Conservation (phyloP, 2,888 invertebrate species). For the Zele albiditarsus region DNA sequence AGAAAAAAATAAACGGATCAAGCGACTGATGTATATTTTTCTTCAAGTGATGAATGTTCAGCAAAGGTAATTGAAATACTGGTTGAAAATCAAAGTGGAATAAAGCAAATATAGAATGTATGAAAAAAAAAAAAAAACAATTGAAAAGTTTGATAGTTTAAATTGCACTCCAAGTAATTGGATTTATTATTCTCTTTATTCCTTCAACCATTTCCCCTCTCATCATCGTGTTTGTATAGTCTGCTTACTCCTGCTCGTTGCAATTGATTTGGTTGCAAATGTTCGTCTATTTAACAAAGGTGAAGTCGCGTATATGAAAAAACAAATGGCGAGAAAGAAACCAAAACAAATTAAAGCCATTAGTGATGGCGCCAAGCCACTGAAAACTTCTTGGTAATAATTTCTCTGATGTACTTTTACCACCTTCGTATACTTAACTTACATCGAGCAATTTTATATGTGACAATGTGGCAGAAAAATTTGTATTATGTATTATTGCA, state of each 20-base stretch:
- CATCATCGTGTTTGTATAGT: neutral
- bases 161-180: neutral
- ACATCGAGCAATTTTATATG: neutral
- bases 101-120: neutral
- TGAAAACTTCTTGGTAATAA: conserved; percentile 3
- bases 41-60: too few species aligned
- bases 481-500: too few species aligned
- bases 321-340: neutral
- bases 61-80: too few species aligned
- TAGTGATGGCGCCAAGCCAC: conserved; percentile 3
- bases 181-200: neutral
- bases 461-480: neutral
- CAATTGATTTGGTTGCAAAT: neutral
- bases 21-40: too few species aligned
- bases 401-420: neutral
- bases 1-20: too few species aligned
- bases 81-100: neutral
- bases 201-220: neutral
- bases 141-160: neutral
- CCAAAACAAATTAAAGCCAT: neutral
- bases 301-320: neutral
- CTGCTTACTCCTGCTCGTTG: neutral
- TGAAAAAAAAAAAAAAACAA: neutral
- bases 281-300: neutral
- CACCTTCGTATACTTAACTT: neutral